These are phyloP conservation scores for Lasioglossum oenotherae DNA, from an alignment of 2,888 invertebrate genomes.

Conservation along the genomic window DNA sequence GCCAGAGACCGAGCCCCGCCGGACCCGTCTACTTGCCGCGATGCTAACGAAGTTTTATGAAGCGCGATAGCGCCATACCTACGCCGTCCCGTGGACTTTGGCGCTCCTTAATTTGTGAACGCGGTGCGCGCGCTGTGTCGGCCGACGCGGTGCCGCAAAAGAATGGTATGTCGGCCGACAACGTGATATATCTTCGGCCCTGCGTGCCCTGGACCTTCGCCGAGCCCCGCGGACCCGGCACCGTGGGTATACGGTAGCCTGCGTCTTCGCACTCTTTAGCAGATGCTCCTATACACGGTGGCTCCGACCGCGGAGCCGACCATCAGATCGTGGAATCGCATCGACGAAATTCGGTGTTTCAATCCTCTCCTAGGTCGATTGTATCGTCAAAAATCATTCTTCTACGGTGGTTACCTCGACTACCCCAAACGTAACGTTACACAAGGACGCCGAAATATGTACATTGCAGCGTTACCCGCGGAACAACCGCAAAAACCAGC, in stretches of 20 bases:
- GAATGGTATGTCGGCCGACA: slow-evolving; percentile 82
- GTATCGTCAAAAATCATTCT: too few species aligned
- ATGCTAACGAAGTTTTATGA: slow-evolving; percentile 83
- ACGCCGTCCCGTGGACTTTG: slow-evolving; percentile 78
- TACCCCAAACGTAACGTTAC: too few species aligned
- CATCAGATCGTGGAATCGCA: background rate
- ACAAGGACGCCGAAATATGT: background rate
- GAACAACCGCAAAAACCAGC: background rate
- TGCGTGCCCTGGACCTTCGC: slow-evolving; percentile 69
- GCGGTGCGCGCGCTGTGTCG: slow-evolving; percentile 74
- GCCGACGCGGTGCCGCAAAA: slow-evolving; percentile 76
- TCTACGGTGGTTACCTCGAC: background rate
- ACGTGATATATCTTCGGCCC: slow-evolving; percentile 80
- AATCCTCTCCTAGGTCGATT: too few species aligned
- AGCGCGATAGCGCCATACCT: slow-evolving; percentile 80
- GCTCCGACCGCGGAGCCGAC: background rate
- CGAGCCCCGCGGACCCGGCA: slow-evolving; percentile 24
- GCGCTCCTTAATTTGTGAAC: slow-evolving; percentile 83
- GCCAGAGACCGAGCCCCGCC: slow-evolving; percentile 24
- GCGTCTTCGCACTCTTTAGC: slow-evolving; percentile 58
- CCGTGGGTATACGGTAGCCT: slow-evolving; percentile 70
- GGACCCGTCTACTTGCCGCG: slow-evolving; percentile 67
- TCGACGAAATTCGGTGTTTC: background rate
- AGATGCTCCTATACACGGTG: slow-evolving; percentile 34
- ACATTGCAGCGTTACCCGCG: background rate